Conservation (phyloP, 2,888 invertebrate genomes). For the Calliopum simillimum region DNA sequence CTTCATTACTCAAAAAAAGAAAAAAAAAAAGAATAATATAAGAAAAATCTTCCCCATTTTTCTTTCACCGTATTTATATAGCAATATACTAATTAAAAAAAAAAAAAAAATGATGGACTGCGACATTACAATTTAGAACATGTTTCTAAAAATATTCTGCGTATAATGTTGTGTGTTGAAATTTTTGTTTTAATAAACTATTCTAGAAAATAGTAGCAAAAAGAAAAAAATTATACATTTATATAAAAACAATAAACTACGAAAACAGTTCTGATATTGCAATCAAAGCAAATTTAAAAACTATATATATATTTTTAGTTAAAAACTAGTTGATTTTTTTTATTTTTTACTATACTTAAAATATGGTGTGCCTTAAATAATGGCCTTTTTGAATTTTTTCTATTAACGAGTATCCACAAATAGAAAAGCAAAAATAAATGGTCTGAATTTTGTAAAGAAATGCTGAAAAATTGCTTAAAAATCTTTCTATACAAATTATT, state of each 20-base stretch:
- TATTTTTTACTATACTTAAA: slow-evolving; percentile 1
- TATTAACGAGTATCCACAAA: too few species aligned
- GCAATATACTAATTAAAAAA: not conserved
- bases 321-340: slow-evolving; percentile 4
- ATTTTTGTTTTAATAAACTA: not conserved
- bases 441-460: too few species aligned
- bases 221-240: slow-evolving; percentile 3
- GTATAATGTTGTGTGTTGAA: not conserved
- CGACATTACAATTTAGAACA: slow-evolving; percentile 12
- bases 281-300: not conserved
- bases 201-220: slow-evolving; percentile 15
- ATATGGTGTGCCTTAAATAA: not conserved
- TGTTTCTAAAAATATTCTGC: not conserved
- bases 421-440: too few species aligned
- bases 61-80: slow-evolving; percentile 1
- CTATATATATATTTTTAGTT: slow-evolving; percentile 3
- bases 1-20: too few species aligned
- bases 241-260: slow-evolving; percentile 2
- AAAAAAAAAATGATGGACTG: not conserved
- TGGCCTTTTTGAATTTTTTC: too few species aligned
- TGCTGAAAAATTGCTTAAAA: too few species aligned
- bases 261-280: not conserved
- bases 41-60: not conserved
- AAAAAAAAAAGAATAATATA: not conserved
- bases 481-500: too few species aligned